Evolutionary conservation across 2,888 invertebrate genomes (phyloP).

Genomic region (Syrphus vitripennis): DNA sequence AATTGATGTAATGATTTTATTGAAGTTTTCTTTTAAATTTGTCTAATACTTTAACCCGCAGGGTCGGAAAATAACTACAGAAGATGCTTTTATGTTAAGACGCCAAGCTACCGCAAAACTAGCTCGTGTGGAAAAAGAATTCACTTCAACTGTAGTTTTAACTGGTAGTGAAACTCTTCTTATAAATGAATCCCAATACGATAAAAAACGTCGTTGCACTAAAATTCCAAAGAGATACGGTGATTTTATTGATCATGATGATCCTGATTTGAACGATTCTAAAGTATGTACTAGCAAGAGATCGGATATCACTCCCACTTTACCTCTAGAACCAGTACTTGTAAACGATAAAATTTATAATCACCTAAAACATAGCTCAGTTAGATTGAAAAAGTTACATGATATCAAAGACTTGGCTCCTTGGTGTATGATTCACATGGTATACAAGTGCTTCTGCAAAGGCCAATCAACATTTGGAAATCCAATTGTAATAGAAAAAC

Average conservation of each 20-base stretch:
- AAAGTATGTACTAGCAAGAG: slow-evolving; percentile 43
- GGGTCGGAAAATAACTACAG: slow-evolving; percentile 78
- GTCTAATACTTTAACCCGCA: slow-evolving; percentile 50
- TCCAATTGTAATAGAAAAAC: slow-evolving; percentile 76
- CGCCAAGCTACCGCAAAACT: slow-evolving; percentile 82
- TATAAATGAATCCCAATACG: slow-evolving; percentile 82
- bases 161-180: slow-evolving; percentile 85
- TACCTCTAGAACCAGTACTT: slow-evolving; percentile 72
- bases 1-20: slow-evolving; percentile 76
- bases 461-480: slow-evolving; percentile 78
- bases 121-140: slow-evolving; percentile 87
- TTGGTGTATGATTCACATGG: slow-evolving; percentile 86
- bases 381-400: slow-evolving; percentile 76
- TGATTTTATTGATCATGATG: slow-evolving; percentile 80
- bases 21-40: neutral
- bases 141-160: slow-evolving; percentile 87
- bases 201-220: slow-evolving; percentile 82
- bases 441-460: slow-evolving; percentile 86
- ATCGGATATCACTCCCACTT: slow-evolving; percentile 46
- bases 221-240: slow-evolving; percentile 85
- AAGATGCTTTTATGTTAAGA: slow-evolving; percentile 79
- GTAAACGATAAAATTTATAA: slow-evolving; percentile 75
- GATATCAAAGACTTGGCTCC: slow-evolving; percentile 82
- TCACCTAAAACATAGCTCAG: slow-evolving; percentile 77
- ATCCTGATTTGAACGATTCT: slow-evolving; percentile 54